Percentiles rank a stretch among this genome's conserved stretches.
Conservation (phyloP, 2,113 vertebrate genomes). For the Conger conger region DNA sequence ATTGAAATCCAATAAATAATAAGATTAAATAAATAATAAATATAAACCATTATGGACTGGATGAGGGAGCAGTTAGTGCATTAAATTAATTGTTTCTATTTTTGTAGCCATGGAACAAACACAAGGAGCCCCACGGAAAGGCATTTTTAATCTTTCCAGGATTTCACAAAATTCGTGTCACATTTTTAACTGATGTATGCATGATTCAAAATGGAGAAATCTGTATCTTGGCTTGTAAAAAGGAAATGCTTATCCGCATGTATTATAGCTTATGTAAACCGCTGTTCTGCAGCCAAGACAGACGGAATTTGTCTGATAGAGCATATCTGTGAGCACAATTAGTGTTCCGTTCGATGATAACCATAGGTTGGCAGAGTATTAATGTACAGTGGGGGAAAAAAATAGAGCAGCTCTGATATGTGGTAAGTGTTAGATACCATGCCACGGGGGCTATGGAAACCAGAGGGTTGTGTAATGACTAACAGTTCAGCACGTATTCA, state of each 20-base stretch:
- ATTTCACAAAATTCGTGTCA: background rate
- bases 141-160: background rate
- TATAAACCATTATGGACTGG: background rate
- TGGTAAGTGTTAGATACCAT: background rate
- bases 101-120: background rate
- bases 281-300: background rate
- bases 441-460: background rate
- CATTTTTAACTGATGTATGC: background rate
- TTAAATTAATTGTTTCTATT: background rate
- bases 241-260: background rate
- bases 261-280: background rate
- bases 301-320: background rate
- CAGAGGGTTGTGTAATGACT: background rate
- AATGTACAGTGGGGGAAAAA: background rate
- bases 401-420: constrained; percentile 2
- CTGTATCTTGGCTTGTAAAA: background rate
- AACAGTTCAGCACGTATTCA: background rate
- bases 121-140: background rate
- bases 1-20: no score
- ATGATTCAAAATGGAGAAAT: constrained; percentile 12
- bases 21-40: no score
- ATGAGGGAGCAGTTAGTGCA: background rate
- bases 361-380: background rate
- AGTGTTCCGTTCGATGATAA: background rate
- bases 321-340: background rate